Conservation (phyloP, 2,888 invertebrate genomes). For the Heteropelma amictum region DNA sequence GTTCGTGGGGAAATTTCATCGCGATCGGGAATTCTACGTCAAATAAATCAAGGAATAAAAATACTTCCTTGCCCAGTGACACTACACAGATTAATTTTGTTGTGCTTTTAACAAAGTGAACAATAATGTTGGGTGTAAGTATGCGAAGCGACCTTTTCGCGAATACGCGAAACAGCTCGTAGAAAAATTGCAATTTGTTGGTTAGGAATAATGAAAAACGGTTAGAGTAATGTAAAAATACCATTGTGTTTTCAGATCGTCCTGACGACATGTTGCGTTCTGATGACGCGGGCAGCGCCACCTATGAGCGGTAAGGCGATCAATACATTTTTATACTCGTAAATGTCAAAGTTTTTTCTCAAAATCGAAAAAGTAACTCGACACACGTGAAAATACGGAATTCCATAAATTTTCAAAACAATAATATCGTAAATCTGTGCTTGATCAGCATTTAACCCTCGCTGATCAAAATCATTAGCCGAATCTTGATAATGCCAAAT, state of each 20-base stretch:
- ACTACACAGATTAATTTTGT: constrained; percentile 23
- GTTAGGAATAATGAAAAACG: constrained; percentile 24
- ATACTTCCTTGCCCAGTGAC: background rate
- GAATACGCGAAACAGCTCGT: background rate
- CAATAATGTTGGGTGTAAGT: constrained; percentile 65
- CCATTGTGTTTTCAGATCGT: constrained; percentile 59
- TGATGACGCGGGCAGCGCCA: constrained; percentile 61
- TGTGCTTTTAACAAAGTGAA: constrained; percentile 16
- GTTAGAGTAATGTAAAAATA: background rate
- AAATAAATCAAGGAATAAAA: background rate
- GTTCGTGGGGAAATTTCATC: constrained; percentile 66
- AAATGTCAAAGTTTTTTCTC: too few species aligned
- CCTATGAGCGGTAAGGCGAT: constrained; percentile 63
- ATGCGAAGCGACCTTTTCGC: constrained; percentile 21
- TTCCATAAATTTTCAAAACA: too few species aligned
- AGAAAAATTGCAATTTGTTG: background rate
- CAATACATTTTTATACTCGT: background rate
- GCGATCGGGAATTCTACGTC: constrained; percentile 45
- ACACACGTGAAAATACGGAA: too few species aligned
- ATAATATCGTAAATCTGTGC: too few species aligned
- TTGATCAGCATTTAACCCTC: too few species aligned
- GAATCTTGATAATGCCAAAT: too few species aligned
- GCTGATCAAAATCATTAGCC: too few species aligned
- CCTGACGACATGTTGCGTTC: constrained; percentile 59
- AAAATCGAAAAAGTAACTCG: too few species aligned